Conservation (phyloP, 2,113 vertebrate genomes). For the Ictalurus furcatus region DNA sequence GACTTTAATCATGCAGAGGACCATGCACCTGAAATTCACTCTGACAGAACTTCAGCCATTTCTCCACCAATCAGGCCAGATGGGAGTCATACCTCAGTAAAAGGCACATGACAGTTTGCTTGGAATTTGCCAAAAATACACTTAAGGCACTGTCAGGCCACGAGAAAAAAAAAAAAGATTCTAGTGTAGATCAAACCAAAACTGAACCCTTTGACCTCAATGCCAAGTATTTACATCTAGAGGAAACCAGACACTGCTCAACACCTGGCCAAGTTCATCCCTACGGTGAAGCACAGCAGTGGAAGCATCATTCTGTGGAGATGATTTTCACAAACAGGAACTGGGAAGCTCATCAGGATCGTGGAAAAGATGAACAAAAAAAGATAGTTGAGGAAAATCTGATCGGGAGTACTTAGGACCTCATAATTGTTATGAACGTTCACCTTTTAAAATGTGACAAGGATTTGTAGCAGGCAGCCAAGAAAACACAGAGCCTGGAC, state of each 20-base stretch:
- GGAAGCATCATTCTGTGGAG: background rate
- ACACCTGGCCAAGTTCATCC: background rate
- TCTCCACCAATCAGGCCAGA: background rate
- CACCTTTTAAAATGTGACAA: background rate
- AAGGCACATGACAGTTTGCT: background rate
- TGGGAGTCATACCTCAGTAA: background rate
- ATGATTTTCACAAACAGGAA: background rate
- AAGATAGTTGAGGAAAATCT: background rate
- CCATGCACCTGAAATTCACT: background rate
- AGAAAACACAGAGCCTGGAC: background rate
- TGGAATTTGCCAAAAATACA: conserved; percentile 6
- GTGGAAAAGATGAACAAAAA: background rate
- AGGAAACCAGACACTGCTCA: background rate
- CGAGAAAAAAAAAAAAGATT: background rate
- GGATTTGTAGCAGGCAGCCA: background rate
- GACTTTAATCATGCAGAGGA: background rate
- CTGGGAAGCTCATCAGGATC: background rate
- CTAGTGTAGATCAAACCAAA: background rate
- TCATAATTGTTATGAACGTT: too few species aligned
- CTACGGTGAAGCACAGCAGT: background rate
- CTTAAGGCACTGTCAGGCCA: background rate
- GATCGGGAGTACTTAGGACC: background rate
- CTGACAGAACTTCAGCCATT: background rate
- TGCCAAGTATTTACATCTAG: background rate
- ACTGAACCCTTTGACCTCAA: background rate